Percentiles rank a stretch among this genome's conserved stretches.
Evolutionary conservation across 2,113 vertebrate species (phyloP).

Genomic region (Procavia capensis): DNA sequence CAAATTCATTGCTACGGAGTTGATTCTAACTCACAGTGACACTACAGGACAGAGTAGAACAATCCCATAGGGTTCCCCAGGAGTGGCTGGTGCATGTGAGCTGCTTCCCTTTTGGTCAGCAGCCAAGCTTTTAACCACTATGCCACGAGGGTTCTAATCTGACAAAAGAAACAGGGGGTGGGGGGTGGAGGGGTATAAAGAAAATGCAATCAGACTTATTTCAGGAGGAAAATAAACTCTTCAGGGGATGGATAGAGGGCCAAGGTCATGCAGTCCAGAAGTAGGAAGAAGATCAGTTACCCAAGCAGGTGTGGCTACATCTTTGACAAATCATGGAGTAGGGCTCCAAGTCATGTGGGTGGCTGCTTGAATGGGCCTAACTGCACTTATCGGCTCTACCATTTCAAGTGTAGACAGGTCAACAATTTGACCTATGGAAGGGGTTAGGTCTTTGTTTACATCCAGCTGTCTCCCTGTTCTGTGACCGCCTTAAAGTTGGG

Average conservation of each 20-base stretch:
- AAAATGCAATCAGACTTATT: no score
- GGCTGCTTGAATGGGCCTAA: background rate
- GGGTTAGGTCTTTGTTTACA: background rate
- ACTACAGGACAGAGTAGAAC: no score
- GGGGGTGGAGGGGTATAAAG: no score
- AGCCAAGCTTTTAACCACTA: no score
- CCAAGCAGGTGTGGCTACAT: background rate
- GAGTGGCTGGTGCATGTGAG: no score
- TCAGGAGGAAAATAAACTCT: background rate
- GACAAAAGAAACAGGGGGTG: no score
- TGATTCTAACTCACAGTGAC: no score
- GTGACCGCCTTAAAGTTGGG: background rate
- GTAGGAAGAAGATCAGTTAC: background rate
- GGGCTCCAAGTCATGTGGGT: background rate
- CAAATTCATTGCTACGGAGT: no score
- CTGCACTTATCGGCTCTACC: background rate
- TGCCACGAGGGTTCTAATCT: no score
- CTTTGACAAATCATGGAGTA: background rate
- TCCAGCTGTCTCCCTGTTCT: background rate
- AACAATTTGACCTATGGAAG: background rate
- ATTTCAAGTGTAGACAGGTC: background rate
- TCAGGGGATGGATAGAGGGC: background rate
- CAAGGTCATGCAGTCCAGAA: background rate
- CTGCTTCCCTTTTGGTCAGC: no score
- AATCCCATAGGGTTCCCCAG: no score